Percentiles rank a stretch among this genome's conserved stretches.
phyloP scores from a whole-genome alignment of 2,797 vertebrate species.

The Hypotaenidia okinawae region DNA sequence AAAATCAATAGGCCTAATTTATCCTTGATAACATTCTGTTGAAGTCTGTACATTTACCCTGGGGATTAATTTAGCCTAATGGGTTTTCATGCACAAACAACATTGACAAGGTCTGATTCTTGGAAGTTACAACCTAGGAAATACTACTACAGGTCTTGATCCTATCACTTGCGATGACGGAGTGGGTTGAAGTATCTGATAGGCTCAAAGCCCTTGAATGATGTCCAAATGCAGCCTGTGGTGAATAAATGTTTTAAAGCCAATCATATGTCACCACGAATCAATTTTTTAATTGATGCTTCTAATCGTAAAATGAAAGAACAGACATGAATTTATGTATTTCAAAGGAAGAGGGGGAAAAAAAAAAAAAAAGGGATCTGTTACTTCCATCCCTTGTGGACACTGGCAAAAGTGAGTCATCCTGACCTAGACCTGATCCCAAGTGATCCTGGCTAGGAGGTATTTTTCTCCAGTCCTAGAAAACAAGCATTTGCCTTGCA shows the following conservation, averaged over 20 bases:
- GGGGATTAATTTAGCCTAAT: conserved; percentile 64
- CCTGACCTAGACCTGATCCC: neutral
- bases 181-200: neutral
- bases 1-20: conserved; percentile 61
- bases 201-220: conserved; percentile 15
- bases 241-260: conserved; percentile 5
- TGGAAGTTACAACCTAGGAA: neutral
- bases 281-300: neutral
- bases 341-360: neutral
- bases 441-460: neutral
- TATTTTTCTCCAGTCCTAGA: neutral
- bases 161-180: neutral
- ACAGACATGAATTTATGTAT: neutral
- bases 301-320: neutral
- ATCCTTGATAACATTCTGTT: conserved; percentile 39
- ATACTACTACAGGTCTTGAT: neutral
- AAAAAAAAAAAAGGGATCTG: neutral
- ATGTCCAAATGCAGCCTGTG: conserved; percentile 5
- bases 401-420: conserved; percentile 24
- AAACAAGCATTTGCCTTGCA: neutral
- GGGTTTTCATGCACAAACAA: conserved; percentile 29
- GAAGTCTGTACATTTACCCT: conserved; percentile 17
- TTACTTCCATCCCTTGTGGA: neutral
- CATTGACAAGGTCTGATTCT: conserved; percentile 1
- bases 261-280: neutral